Base-by-base conservation (phyloP, 2,888 invertebrate genomes). In the Proisotoma minuta region DNA sequence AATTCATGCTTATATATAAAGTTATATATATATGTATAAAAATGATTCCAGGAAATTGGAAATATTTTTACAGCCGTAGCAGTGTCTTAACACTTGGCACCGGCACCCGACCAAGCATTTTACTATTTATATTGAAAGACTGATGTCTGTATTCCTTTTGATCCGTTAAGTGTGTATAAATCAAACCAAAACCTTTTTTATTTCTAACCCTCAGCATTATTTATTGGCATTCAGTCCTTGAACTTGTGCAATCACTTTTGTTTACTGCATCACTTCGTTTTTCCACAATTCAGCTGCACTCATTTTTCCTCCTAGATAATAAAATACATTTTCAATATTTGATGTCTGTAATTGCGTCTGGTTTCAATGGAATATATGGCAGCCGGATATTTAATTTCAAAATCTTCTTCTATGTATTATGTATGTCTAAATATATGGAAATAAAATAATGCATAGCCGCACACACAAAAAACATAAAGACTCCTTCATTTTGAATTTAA, bases 1-100 rank as follows among this genome's bases (percentile, higher is more conserved):
- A 8, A 50, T 20, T n/a, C 18, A 39, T 3, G 39, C 39, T 54
- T 39, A 39, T 8, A 54, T 54, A 34, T 24, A 54, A 39, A 54
- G 39, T 29, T 54, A 39, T 34, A 54, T 54, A 29, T n/a, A n/a
- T n/a, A n/a, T n/a, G n/a, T n/a, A n/a, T n/a, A n/a, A n/a, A 54
- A 59, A 66, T 66, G 66, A 66, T 66, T 66, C 66, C 66, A 66
- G 66, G 66, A 66, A 66, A 66, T 66, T 57, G 58, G 60, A 66
- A 66, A 63, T 66, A 58, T 34, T 52, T 18, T 51, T 51, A 27
- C 28, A 51, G 51, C 24, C 34, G n/a, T n/a, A n/a, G n/a, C n/a
- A n/a, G 27, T 54, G 53, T 54, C 53, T 54, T 28, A 10, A 43
- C n/a, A 15, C 3, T 23, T 54, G 53, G 53, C 53, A 54, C 53